Conservation (phyloP, 2,113 vertebrate species). For the zebrafish (Danio rerio) region GRCz12tu NC_133178.1:11217501-11218000, state of each 20-base stretch:
- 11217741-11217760: background rate
- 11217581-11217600: slow-evolving; percentile 58
- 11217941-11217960: slow-evolving; percentile 65
- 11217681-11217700: slow-evolving; percentile 71
- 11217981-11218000: too few species aligned
- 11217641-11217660: slow-evolving; percentile 61
- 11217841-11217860: slow-evolving; percentile 78
- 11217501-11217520: background rate
- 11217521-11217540: slow-evolving; percentile 56
- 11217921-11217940: slow-evolving; percentile 74
- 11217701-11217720: slow-evolving; percentile 68
- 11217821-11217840: slow-evolving; percentile 79
- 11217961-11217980: slow-evolving; percentile 72
- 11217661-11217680: slow-evolving; percentile 70
- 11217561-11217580: slow-evolving; percentile 45
- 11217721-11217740: slow-evolving; percentile 62
- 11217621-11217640: slow-evolving; percentile 7
- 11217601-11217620: slow-evolving; percentile 57
- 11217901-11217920: slow-evolving; percentile 80
- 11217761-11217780: background rate
- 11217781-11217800: background rate
- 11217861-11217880: slow-evolving; percentile 81
- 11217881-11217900: slow-evolving; percentile 82
- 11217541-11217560: slow-evolving; percentile 43
- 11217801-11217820: slow-evolving; percentile 80